These are phyloP conservation scores for Charina bottae DNA, from an alignment of 2,113 vertebrate genomes.

Conservation along the genomic window DNA sequence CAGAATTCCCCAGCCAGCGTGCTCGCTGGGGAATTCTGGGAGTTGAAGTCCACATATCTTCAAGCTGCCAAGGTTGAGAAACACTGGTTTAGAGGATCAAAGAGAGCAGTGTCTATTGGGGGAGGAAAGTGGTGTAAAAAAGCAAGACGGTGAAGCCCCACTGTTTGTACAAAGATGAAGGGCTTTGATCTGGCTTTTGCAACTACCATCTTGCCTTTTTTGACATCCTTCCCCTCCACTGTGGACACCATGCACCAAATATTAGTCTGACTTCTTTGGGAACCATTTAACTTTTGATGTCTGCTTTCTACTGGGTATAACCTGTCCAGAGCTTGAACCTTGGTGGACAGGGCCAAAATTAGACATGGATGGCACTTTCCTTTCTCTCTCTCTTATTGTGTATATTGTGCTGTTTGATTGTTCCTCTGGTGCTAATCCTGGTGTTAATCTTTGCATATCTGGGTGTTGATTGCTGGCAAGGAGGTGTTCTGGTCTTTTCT, in stretches of 20 bases:
- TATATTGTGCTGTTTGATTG: no score
- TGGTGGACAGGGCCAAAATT: not conserved
- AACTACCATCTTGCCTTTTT: not conserved
- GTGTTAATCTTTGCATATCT: no score
- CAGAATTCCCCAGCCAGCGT: no score
- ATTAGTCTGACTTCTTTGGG: not conserved
- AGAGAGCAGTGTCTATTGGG: no score
- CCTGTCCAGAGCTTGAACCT: not conserved
- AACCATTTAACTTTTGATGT: not conserved
- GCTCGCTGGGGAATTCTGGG: no score
- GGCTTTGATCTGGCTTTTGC: not conserved
- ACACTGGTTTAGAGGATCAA: no score
- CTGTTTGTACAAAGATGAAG: no score
- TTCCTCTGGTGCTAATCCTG: no score
- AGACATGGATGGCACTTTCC: not conserved
- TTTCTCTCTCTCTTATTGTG: not conserved
- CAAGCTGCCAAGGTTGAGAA: no score
- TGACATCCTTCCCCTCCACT: not conserved
- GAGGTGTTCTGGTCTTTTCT: no score
- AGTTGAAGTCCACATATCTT: no score
- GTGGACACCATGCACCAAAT: not conserved
- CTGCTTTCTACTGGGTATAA: not conserved
- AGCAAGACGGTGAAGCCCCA: not conserved
- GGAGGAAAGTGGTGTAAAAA: not conserved
- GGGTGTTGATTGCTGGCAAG: no score